Percentiles rank a stretch among this genome's conserved stretches.
These are phyloP conservation scores for Sphecodes monilicornis DNA, from an alignment of 2,888 invertebrate genomes.

Conservation along the genomic window DNA sequence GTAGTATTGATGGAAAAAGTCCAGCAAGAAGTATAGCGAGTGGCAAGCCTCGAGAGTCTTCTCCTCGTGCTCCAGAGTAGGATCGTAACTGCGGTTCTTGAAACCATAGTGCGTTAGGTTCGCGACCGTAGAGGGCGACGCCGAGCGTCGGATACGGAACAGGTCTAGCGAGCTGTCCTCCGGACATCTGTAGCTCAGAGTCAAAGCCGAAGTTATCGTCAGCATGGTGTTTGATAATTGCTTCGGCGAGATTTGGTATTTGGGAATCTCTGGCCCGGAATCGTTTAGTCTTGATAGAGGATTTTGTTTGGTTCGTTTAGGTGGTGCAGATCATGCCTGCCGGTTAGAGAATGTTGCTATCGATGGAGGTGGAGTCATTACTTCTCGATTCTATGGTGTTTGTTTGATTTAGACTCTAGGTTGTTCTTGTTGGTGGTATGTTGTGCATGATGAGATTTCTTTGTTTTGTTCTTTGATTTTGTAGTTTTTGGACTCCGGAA, in stretches of 20 bases:
- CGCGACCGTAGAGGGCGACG: conserved; percentile 23
- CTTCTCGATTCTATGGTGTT: not conserved
- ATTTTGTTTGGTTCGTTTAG: not conserved
- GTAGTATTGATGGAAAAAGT: conserved; percentile 86
- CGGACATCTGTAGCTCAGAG: conserved; percentile 30
- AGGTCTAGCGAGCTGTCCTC: conserved; percentile 25
- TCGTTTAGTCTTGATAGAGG: not conserved
- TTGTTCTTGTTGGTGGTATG: too few relatives aligned
- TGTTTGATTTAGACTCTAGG: not conserved
- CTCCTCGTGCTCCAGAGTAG: conserved; percentile 68
- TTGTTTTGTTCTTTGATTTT: not conserved
- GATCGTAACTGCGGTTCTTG: conserved; percentile 63
- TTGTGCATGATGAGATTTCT: not conserved
- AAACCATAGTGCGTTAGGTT: conserved; percentile 53
- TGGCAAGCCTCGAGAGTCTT: conserved; percentile 73
- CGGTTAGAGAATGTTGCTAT: not conserved
- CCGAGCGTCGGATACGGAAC: conserved; percentile 54
- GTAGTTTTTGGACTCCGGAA: not conserved
- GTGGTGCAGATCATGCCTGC: not conserved
- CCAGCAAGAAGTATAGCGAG: conserved; percentile 81
- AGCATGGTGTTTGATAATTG: conserved; percentile 35
- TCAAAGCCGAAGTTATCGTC: conserved; percentile 15
- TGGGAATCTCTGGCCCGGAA: not conserved
- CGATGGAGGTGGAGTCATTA: not conserved
- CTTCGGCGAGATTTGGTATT: not conserved